phyloP scores from a whole-genome alignment of 1,140 invertebrate species.

The Ceratina australensis region DNA sequence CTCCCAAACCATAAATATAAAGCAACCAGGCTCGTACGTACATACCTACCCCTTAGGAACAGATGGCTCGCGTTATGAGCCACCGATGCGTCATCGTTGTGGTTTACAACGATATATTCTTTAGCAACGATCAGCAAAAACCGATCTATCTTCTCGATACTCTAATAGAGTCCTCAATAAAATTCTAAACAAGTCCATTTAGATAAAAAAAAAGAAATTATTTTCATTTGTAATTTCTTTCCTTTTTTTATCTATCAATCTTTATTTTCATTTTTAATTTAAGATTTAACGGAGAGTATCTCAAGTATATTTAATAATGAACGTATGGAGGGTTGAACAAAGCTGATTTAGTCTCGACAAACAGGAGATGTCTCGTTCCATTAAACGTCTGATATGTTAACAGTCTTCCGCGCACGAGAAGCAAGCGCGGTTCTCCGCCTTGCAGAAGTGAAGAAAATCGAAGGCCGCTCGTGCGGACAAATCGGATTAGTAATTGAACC shows the following conservation, averaged over 20 bases:
- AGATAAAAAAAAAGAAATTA: too few species aligned
- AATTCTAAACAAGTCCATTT: too few species aligned
- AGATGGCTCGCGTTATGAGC: constrained; percentile 19
- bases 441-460: background rate
- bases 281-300: too few species aligned
- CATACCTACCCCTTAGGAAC: background rate
- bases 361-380: background rate
- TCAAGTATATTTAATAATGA: too few species aligned
- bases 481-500: constrained; percentile 22
- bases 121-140: background rate
- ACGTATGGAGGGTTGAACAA: too few species aligned
- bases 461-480: background rate
- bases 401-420: background rate
- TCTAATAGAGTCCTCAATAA: too few species aligned
- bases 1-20: constrained; percentile 21
- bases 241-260: too few species aligned
- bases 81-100: background rate
- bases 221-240: too few species aligned
- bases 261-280: too few species aligned
- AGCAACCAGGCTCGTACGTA: background rate
- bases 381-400: background rate
- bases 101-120: background rate
- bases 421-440: background rate
- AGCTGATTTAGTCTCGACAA: background rate
- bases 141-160: too few species aligned